Conservation (phyloP, 2,888 invertebrate genomes). For the Smittia aterrima region DNA sequence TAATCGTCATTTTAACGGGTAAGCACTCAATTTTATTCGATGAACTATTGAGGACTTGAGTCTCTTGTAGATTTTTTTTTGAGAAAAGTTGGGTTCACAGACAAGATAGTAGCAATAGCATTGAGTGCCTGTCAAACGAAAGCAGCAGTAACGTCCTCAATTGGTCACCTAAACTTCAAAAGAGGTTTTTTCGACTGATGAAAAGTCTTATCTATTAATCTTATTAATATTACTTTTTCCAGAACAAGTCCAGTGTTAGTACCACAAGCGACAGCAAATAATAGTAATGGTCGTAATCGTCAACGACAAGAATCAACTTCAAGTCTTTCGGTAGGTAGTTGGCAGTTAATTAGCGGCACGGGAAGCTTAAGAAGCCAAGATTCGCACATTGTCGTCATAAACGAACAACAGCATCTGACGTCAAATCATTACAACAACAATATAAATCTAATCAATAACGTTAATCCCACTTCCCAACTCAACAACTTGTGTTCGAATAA, state of each 20-base stretch:
- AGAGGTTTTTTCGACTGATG: conserved; percentile 29
- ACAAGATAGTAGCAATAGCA: conserved; percentile 9
- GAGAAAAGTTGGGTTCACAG: conserved; percentile 31
- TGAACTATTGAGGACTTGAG: background rate
- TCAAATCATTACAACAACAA: conserved; percentile 19
- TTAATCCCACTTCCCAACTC: background rate
- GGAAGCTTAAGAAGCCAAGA: conserved; percentile 63
- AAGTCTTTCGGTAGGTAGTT: conserved; percentile 61
- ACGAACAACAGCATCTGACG: conserved; percentile 21
- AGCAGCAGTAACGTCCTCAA: conserved; percentile 46
- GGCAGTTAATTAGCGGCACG: conserved; percentile 68
- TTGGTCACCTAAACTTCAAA: conserved; percentile 48
- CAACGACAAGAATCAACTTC: conserved; percentile 62
- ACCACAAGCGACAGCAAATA: conserved; percentile 55
- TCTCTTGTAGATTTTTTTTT: background rate
- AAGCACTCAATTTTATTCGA: conserved; percentile 31
- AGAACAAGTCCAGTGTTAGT: conserved; percentile 66
- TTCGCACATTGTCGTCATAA: conserved; percentile 32
- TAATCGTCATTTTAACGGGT: conserved; percentile 48
- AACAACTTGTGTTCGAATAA: conserved; percentile 25
- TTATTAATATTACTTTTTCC: conserved; percentile 43
- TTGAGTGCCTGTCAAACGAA: conserved; percentile 32
- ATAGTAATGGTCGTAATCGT: conserved; percentile 47
- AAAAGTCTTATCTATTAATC: background rate
- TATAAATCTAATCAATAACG: conserved; percentile 21